phyloP scores from a whole-genome alignment of 1,140 invertebrate genomes.

The Drosophila tsacasi region DNA sequence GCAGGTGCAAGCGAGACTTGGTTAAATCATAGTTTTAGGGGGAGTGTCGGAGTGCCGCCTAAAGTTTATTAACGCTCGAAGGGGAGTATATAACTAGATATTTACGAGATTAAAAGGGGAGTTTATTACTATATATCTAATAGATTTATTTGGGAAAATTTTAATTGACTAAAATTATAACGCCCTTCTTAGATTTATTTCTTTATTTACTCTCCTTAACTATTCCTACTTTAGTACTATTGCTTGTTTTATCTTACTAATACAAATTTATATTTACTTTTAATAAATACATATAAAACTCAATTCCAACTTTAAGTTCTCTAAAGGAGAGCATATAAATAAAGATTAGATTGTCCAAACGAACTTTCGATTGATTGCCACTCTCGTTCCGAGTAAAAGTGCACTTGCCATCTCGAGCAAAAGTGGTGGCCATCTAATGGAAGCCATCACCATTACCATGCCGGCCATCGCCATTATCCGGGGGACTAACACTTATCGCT shows the following conservation, averaged over 20 bases:
- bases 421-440: conserved; percentile 52
- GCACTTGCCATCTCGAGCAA: conserved; percentile 51
- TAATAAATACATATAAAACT: neutral
- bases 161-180: neutral
- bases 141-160: neutral
- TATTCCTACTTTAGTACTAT: neutral
- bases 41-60: conserved; percentile 16
- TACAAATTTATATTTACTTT: neutral
- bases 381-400: conserved; percentile 67
- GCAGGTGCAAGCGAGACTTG: conserved; percentile 44
- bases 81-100: neutral
- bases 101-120: neutral
- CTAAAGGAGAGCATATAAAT: neutral
- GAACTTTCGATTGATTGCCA: conserved; percentile 69
- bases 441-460: conserved; percentile 30
- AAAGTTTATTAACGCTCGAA: conserved; percentile 8
- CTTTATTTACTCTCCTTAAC: neutral
- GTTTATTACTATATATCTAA: neutral
- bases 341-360: conserved; percentile 1
- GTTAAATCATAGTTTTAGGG: conserved; percentile 38
- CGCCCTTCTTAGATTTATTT: neutral
- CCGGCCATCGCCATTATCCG: conserved; percentile 33
- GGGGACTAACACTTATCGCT: conserved; percentile 45
- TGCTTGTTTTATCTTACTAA: too few relatives aligned
- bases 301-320: neutral